phyloP scores from a whole-genome alignment of 2,113 vertebrate genomes.

The Gambusia holbrooki region DNA sequence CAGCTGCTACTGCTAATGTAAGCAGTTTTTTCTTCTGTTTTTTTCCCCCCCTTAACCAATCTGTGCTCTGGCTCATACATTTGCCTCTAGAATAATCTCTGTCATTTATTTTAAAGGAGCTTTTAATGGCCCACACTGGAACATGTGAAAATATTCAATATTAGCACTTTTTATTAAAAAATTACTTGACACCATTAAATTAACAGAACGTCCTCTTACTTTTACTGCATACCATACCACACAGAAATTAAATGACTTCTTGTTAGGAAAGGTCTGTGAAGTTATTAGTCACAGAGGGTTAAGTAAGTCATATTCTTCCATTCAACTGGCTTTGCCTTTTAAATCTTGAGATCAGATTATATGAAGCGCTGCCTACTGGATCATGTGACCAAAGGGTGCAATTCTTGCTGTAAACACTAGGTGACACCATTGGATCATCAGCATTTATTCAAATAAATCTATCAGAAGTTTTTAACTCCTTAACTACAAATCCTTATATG shows the following conservation, averaged over 20 bases:
- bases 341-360: background rate
- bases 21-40: conserved; percentile 43
- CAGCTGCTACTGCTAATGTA: conserved; percentile 46
- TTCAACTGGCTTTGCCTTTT: background rate
- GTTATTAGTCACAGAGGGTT: background rate
- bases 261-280: background rate
- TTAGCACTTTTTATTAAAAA: background rate
- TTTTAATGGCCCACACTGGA: background rate
- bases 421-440: conserved; percentile 51
- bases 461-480: too few relatives aligned
- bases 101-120: background rate
- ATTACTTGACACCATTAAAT: background rate
- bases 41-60: background rate
- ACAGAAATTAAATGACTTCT: background rate
- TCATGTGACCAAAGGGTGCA: background rate
- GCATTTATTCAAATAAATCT: background rate
- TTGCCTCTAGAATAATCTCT: background rate
- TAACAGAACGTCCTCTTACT: background rate
- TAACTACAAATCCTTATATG: too few relatives aligned
- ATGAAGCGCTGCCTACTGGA: background rate
- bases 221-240: background rate
- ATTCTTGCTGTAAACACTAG: conserved; percentile 37
- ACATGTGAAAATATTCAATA: background rate
- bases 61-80: background rate
- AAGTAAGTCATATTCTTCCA: background rate